Conservation (phyloP, 2,113 vertebrate species). For the Gopherus flavomarginatus region DNA sequence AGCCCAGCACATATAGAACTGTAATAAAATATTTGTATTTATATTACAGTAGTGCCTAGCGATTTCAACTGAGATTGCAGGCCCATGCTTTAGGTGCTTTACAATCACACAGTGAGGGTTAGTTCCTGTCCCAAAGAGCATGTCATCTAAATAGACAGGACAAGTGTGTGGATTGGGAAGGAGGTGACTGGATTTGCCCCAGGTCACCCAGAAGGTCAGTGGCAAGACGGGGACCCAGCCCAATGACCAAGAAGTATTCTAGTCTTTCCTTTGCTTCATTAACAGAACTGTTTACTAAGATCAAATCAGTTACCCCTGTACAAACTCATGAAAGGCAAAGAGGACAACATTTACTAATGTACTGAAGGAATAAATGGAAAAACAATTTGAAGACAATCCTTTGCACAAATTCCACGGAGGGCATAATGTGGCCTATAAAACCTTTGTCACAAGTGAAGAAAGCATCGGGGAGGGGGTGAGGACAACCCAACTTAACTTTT, state of each 20-base stretch:
- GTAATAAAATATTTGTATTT: background rate
- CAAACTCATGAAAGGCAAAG: background rate
- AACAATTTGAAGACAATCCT: background rate
- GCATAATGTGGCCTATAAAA: background rate
- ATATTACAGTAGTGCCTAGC: background rate
- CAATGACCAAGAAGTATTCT: accelerated
- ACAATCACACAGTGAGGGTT: background rate
- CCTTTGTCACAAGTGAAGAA: background rate
- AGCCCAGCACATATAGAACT: background rate
- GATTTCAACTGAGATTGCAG: background rate
- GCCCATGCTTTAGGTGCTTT: background rate
- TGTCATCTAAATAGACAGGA: conserved; percentile 8
- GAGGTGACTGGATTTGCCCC: background rate
- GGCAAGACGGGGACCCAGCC: background rate
- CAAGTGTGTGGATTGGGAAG: background rate
- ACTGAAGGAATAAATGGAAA: background rate
- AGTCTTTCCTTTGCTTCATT: background rate
- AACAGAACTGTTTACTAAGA: background rate
- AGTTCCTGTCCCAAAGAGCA: background rate
- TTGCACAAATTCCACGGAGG: background rate
- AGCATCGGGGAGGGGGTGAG: background rate
- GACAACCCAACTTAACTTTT: background rate
- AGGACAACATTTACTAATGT: background rate
- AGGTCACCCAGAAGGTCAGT: background rate
- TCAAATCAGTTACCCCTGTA: background rate